Base-by-base conservation (phyloP, 2,113 vertebrate genomes). In the Scomber scombrus region DNA sequence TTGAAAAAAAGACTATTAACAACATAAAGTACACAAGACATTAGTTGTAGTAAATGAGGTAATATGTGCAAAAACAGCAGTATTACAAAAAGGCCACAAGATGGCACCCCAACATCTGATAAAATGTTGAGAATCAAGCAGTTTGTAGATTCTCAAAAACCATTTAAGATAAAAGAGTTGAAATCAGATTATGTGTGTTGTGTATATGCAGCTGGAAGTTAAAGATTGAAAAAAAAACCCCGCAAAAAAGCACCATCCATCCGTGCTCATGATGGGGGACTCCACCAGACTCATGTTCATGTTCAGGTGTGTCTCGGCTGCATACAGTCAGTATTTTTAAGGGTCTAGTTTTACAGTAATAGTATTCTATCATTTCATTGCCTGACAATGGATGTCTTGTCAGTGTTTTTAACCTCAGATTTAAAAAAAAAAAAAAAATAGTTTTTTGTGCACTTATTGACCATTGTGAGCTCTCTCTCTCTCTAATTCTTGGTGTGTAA, bases 361-460 rank as follows among this genome's bases (percentile, higher is more conserved):
- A 95, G 95, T 96, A 95, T 98, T 95, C 96, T 96, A 96, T 96
- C 93, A 95, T 96, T 96, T 95, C 93, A 95, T 97, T 96, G 95
- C 96, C 96, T 97, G 96, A 96, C 97, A 96, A 96, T 95, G 95
- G 93, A 90, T 96, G 89, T 96, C 95, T 96, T 96, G 95, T 97
- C 96, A 96, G 95, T 96, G 95, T 97, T 95, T 96, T 92, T 88
- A 93, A 93, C 85, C 89, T 93, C 82, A 85, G 88, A 92, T 89
- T 88, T 90, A 26, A 26, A 26, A 26, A 26, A 90, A 95, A 89
- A 87, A 96, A 96, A 91, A 89, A 96, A 94, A 85, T 96, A 94
- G 94, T 96, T 94, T 95, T 95, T 96, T 95, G 96, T 97, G 97
- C 97, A 97, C 95, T 97, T 97, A 96, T 96, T 95, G 95, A 94